Evolutionary conservation across 1,140 invertebrate genomes (phyloP), one percentile per base, ranked within the genome.

Genomic region (Medauroidea extradentata): DNA sequence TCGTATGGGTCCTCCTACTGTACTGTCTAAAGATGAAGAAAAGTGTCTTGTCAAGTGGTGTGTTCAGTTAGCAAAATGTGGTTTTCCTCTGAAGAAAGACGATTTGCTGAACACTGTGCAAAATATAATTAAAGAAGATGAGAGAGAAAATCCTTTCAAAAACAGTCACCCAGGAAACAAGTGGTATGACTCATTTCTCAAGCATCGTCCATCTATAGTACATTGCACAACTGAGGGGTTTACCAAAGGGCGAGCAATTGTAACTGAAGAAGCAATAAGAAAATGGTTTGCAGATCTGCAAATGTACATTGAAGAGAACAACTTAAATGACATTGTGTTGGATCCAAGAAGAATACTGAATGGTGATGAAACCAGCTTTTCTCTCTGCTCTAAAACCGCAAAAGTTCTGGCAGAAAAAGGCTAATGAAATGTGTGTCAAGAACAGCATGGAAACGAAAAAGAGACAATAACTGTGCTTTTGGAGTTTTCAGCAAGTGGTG

Each of bases 131-230:
- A 46, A 48, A 19, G 27, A 14, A 14, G 42, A 38, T 1, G 19
- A 53, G 14, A 57, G 50, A 46, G 16, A 57, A 53, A 53, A 38
- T 34, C 49, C 57, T 18, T 64, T 64, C 43, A 60, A 46, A 34
- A 53, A 60, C 29, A 38, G 39, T 16, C 3, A 49, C 29, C 60
- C 61, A 19, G 60, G 63, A 16, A 55, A 52, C n/a, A 63, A 44
- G 43, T 64, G 63, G 61, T 63, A 54, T 49, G n/a, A 43, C 2
- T 13, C 16, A 14, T 64, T 64, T 48, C 18, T 64, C 14, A 24
- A 34, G 19, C 24, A 55, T 25, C 24, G 58, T 54, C 63, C 60
- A 13, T 2, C n/a, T 14, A 42, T 63, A 38, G 8, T 41, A n/a
- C 13, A 23, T 48, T 25, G 57, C 21, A 8, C 46, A 5, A 41